Evolutionary conservation across 2,888 invertebrate species (phyloP).

Genomic region (Cactoblastis cactorum): DNA sequence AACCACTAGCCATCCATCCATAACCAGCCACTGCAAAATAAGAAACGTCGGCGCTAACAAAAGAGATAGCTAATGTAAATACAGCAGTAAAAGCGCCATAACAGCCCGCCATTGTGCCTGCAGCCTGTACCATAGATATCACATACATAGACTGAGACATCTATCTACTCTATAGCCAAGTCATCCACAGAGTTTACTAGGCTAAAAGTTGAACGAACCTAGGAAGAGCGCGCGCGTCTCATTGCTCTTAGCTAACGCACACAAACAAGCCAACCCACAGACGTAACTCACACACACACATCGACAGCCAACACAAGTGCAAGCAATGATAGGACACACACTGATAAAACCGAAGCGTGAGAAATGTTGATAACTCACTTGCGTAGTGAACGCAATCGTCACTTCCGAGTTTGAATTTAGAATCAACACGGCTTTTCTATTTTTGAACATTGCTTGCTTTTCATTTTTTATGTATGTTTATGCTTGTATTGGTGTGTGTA

Average conservation of each 20-base stretch:
- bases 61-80: slow-evolving; percentile 43
- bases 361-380: slow-evolving; percentile 77
- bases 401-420: slow-evolving; percentile 67
- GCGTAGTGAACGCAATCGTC: slow-evolving; percentile 63
- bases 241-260: slow-evolving; percentile 67
- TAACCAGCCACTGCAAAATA: slow-evolving; percentile 17
- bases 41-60: slow-evolving; percentile 39
- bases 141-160: slow-evolving; percentile 33
- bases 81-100: slow-evolving; percentile 40
- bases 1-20: not conserved
- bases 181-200: slow-evolving; percentile 73
- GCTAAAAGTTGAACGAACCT: slow-evolving; percentile 79
- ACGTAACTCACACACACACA: slow-evolving; percentile 34
- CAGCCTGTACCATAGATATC: slow-evolving; percentile 31
- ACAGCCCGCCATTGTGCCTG: slow-evolving; percentile 37
- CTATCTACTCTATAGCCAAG: slow-evolving; percentile 51
- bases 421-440: slow-evolving; percentile 37
- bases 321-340: slow-evolving; percentile 59
- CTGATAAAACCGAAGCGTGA: slow-evolving; percentile 64
- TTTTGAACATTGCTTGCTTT: slow-evolving; percentile 29
- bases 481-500: not conserved
- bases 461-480: slow-evolving; percentile 12
- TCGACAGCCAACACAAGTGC: slow-evolving; percentile 24
- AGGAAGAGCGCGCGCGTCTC: slow-evolving; percentile 59
- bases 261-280: slow-evolving; percentile 41